Conservation (phyloP, 2,797 vertebrate species). For the Vespertilio murinus region DNA sequence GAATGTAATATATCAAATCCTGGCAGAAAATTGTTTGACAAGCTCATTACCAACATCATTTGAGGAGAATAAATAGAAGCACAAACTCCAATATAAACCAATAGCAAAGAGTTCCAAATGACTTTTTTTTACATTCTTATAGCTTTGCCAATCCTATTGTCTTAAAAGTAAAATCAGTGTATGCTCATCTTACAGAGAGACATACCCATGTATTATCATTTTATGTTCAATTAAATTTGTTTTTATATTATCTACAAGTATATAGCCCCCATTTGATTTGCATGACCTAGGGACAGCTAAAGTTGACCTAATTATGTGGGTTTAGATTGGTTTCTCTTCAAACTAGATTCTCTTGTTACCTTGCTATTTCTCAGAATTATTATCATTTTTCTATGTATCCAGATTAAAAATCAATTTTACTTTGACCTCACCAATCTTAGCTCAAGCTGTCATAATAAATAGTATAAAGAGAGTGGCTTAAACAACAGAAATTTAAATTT, state of each 20-base stretch:
- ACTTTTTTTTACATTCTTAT: background rate
- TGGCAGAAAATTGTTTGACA: slow-evolving; percentile 12
- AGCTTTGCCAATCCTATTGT: background rate
- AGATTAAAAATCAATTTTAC: slow-evolving; percentile 19
- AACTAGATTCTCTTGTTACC: background rate
- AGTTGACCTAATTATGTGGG: background rate
- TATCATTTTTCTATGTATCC: background rate
- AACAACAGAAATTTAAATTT: background rate
- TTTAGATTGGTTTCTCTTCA: background rate
- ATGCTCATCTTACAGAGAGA: background rate
- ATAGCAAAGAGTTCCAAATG: background rate
- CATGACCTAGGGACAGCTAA: background rate
- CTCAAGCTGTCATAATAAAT: background rate
- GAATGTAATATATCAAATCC: background rate
- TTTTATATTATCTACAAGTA: background rate
- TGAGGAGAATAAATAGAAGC: slow-evolving; percentile 15
- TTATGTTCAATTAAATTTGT: background rate
- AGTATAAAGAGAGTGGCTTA: background rate
- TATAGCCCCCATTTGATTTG: background rate
- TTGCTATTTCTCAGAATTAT: background rate
- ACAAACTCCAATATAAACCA: background rate
- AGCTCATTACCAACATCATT: background rate
- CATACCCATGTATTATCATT: background rate
- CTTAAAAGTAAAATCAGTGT: background rate
- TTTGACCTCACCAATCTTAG: background rate